Evolutionary conservation across 2,888 invertebrate genomes (phyloP), one percentile per base, ranked within the genome.

Genomic region (Oxycera nigricornis): DNA sequence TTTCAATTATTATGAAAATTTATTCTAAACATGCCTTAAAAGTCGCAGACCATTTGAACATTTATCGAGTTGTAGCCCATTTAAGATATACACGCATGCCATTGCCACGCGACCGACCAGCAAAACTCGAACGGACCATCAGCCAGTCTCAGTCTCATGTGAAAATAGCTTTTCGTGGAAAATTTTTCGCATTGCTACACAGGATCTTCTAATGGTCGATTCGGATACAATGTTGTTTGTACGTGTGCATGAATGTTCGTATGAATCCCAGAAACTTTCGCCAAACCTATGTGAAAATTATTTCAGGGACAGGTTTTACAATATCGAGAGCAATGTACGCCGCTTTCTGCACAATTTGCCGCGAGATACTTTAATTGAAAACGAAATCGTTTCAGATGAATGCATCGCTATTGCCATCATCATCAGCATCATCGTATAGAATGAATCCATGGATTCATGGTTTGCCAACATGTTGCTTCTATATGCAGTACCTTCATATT

Each of bases 321-420:
- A 55, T 2, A 24, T 20, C 22, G 39, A 35, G 24, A n/a, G n/a
- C 20, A 31, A 62, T 22, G 17, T 7, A 35, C 20, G 39, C 20
- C 3, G n/a, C n/a, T 62, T 35, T 35, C 31, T 62, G 62, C 62
- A 62, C 62, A 35, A 62, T 62, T 62, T 62, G 39, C 62, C 14
- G 2, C 31, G n/a, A 26, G 9, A 39, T 41, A 39, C 7, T 41
- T 39, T 41, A 39, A 39, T 39, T 65, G 65, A 65, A 65, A 65
- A 65, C 65, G 39, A 65, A 65, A 65, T 65, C 65, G 65, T 65
- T 65, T 39, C 39, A 39, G 22, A 6, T 14, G 65, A 65, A 41
- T 65, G 65, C 65, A 24, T 39, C 2, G 2, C 22, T 17, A n/a
- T n/a, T n/a, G n/a, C n/a, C n/a, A n/a, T n/a, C n/a, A n/a, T n/a